Conservation (phyloP, 2,888 invertebrate species). For the Julus scanicus region DNA sequence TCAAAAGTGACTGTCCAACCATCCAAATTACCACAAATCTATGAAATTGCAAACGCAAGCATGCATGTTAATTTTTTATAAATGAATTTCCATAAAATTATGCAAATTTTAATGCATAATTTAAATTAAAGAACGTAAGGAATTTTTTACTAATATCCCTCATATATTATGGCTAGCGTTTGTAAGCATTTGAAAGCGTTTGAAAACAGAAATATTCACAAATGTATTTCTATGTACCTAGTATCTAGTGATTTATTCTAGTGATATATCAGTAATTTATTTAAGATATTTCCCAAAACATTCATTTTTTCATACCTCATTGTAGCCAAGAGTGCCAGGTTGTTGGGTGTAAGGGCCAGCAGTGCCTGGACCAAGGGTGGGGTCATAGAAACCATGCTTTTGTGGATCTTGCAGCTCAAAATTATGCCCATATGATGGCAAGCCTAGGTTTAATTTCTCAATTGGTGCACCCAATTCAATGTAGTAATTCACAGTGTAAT, state of each 20-base stretch:
- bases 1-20: not conserved
- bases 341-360: slow-evolving; percentile 81
- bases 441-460: slow-evolving; percentile 40
- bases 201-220: too few species aligned
- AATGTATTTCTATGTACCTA: too few species aligned
- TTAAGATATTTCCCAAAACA: not conserved
- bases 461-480: slow-evolving; percentile 34
- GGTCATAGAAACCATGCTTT: slow-evolving; percentile 41
- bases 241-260: too few species aligned
- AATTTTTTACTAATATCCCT: too few species aligned
- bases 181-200: slow-evolving; percentile 65
- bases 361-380: not conserved
- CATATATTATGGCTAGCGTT: too few species aligned
- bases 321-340: slow-evolving; percentile 87
- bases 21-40: slow-evolving; percentile 12
- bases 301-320: slow-evolving; percentile 73
- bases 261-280: too few species aligned
- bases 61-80: slow-evolving; percentile 72
- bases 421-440: slow-evolving; percentile 35
- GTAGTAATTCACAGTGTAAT: slow-evolving; percentile 18
- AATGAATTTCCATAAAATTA: too few species aligned
- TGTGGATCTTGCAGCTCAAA: slow-evolving; percentile 45
- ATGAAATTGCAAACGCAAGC: slow-evolving; percentile 76
- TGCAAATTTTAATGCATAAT: too few species aligned
- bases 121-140: too few species aligned